Base-by-base conservation (phyloP, 1,140 invertebrate species). In the Dendroctonus valens region DNA sequence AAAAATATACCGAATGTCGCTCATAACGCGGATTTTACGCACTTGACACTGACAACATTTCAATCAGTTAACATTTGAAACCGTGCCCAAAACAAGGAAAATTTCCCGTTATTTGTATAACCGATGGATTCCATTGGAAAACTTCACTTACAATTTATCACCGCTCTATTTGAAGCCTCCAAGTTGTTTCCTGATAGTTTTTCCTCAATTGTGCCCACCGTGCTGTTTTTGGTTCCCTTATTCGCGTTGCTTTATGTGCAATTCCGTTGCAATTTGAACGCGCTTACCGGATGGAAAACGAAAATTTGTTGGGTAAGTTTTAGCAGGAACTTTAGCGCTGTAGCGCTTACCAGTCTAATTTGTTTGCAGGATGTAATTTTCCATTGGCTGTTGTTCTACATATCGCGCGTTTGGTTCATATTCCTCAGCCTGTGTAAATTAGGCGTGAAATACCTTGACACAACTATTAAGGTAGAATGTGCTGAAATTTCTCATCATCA, bases 361-460 rank as follows among this genome's bases (percentile, higher is more conserved):
- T 66, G 8, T 14, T 70, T 70, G 26, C 57, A 77, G 76, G 73
- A 76, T 54, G 40, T 74, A 6, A 68, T 72, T 14, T 76, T 77
- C 41, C 76, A 77, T 58, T 77, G 74, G 71, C 63, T 69, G 5
- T 76, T 71, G 53, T 77, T 77, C 66, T 76, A 76, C 55, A 65
- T 72, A 5, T 65, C 68, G 8, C 69, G 74, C 61, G 53, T 77
- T 12, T 77, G 76, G 76, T 75, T 76, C 41, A 60, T 74, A 12
- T 69, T 75, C 46, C 60, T 76, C 48, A 70, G 67, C 61, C 49
- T 72, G 6, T 72, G 48, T 53, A 75, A 64, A 65, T 66, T 65
- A 61, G 44, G 69, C 3, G 54, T 65, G 38, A 12, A 48, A 48
- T 59, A 65, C 51, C 39, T 65, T 12, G 70, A 74, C 41, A 41